phyloP scores from a whole-genome alignment of 2,888 invertebrate genomes.

The Willowsia nigromaculata region DNA sequence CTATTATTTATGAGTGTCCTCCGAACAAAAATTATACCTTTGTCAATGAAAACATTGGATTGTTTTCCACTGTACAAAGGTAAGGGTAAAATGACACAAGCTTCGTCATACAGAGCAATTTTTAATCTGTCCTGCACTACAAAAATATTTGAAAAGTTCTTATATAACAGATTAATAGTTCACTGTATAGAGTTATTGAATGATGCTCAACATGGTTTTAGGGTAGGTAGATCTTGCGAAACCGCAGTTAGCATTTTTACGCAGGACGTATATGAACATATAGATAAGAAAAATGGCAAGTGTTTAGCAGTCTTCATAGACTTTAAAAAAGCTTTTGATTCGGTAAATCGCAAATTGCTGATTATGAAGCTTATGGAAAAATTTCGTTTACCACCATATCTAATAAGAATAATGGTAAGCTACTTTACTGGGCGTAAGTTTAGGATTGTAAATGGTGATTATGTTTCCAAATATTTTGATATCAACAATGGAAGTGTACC shows the following conservation, averaged over 20 bases:
- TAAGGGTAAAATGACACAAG: neutral
- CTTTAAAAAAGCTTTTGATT: conserved; percentile 11
- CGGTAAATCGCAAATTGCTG: neutral
- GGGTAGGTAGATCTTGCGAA: conserved; percentile 2
- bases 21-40: neutral
- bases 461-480: neutral
- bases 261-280: neutral
- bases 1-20: neutral
- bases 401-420: neutral
- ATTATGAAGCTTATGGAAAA: conserved; percentile 13
- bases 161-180: neutral
- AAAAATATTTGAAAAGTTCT: neutral
- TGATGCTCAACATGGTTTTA: conserved; percentile 10
- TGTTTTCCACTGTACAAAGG: conserved; percentile 19
- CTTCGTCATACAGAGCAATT: conserved; percentile 5
- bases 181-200: neutral
- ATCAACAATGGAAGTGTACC: neutral
- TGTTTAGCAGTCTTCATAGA: conserved; percentile 6
- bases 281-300: conserved; percentile 4
- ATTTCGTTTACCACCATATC: neutral
- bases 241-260: neutral
- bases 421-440: neutral
- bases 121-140: neutral
- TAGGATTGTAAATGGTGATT: neutral
- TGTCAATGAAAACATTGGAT: neutral